Base-by-base conservation (phyloP, 2,797 vertebrate genomes). In the Xyrichtys novacula region DNA sequence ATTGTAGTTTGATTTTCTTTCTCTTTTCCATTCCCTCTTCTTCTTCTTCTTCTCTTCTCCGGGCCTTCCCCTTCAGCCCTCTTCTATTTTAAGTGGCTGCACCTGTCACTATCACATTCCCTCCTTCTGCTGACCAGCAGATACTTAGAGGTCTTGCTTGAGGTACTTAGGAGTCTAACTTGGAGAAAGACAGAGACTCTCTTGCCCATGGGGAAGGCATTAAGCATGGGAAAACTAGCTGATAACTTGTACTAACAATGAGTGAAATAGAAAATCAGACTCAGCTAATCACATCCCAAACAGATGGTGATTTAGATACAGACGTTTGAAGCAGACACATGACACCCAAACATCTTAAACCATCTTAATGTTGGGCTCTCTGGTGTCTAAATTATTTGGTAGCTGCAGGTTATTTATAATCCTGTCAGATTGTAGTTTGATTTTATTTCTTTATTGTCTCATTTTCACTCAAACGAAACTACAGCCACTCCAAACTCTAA, bases 61-160 rank as follows among this genome's bases (percentile, higher is more conserved):
- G 74, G 58, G 61, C 72, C 83, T 79, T 63, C 75, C 78, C 72
- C 84, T 52, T 64, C 72, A 49, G 32, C 84, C 77, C 75, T 34
- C 59, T 87, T 77, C 91, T 94, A 95, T 94, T 95, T 94, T 91
- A 71, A 86, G 90, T 67, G 76, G 73, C 80, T 88, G 93, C 94
- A 95, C 92, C 94, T 95, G 94, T 94, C 92, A 86, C 89, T 90
- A 93, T 93, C 89, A 88, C 93, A 89, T 94, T 95, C 89, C 93
- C 88, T 87, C 70, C 74, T 84, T 82, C 83, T 93, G 94, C 94
- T 94, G 94, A 95, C 90, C 89, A 85, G 92, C 92, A 90, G 88
- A 94, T 94, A 92, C 71, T 92, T 85, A 3, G 74, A 83, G 84
- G 75, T 80, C 80, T 88, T 65, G 56, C 76, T 84, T 73, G 78